A percentile compares a stretch with the other conserved stretches of the same genome.
Conservation (phyloP, 35 echinoderm and acorn worm species). For the Strongylocentrotus purpuratus region DNA sequence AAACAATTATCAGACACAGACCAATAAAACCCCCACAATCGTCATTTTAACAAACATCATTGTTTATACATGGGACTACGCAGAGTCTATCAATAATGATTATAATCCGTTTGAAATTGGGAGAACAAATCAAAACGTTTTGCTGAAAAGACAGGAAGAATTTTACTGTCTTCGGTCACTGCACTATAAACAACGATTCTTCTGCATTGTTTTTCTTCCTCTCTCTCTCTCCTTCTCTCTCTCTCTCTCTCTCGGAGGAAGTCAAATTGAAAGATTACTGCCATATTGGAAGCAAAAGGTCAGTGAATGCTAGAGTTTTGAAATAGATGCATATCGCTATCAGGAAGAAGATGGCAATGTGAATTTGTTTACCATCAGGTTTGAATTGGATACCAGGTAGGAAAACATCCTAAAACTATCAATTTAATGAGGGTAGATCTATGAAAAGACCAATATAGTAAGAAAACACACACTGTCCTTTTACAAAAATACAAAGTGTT, state of each 20-base stretch:
- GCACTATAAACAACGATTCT: not conserved
- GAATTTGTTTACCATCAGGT: not conserved
- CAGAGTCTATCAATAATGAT: not conserved
- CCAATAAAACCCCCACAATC: not conserved
- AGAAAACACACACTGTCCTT: no score
- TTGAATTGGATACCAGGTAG: not conserved
- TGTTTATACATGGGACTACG: not conserved
- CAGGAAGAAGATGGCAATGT: not conserved
- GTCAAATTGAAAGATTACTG: constrained; percentile 5
- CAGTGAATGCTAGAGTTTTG: not conserved
- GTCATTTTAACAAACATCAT: not conserved
- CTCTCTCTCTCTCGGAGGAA: not conserved
- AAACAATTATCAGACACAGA: not conserved
- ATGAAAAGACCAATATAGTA: no score
- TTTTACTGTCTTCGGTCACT: not conserved
- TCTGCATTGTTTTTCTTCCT: no score
- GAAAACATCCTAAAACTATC: not conserved
- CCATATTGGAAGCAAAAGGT: not conserved
- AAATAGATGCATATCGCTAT: not conserved
- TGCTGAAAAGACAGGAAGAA: not conserved
- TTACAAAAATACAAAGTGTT: no score
- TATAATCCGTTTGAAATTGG: not conserved
- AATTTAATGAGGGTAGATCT: no score
- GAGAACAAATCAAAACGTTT: not conserved
- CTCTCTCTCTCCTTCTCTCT: not conserved